Conservation (phyloP, 2,888 invertebrate genomes). For the Metallyticus violacea region DNA sequence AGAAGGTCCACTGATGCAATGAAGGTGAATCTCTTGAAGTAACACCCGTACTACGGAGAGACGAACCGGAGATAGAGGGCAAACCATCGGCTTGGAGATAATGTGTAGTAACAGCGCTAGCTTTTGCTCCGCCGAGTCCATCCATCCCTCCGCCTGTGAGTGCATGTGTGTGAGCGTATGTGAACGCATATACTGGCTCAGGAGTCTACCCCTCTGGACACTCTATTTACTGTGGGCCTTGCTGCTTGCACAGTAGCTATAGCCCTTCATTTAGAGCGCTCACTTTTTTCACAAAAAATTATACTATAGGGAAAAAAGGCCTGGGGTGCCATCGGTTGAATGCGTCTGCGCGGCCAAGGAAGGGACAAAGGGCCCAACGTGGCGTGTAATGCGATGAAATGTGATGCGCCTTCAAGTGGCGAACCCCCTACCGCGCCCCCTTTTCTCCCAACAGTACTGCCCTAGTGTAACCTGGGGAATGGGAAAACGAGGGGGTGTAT, state of each 20-base stretch:
- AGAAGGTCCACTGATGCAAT: background rate
- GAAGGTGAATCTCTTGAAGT: background rate
- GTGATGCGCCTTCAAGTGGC: constrained; percentile 28
- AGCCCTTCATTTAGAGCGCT: constrained; percentile 13
- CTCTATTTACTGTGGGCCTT: constrained; percentile 4
- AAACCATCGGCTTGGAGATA: background rate
- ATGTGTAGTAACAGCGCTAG: background rate
- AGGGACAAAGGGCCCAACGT: constrained; percentile 29
- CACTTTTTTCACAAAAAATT: constrained; percentile 7
- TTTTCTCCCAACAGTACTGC: background rate
- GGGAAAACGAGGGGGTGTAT: background rate
- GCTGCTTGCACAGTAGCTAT: background rate
- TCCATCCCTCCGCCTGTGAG: background rate
- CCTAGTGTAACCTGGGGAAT: background rate
- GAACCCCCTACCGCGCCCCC: background rate
- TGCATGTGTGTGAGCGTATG: background rate
- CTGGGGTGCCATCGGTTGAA: background rate
- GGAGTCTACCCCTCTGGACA: background rate
- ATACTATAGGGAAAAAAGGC: background rate
- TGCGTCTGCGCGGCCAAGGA: constrained; percentile 12
- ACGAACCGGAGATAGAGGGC: background rate
- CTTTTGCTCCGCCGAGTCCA: background rate
- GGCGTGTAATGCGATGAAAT: constrained; percentile 30
- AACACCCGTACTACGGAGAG: background rate
- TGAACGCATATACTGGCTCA: background rate